Evolutionary conservation across 2,797 vertebrate genomes (phyloP).

Genomic region (Sebastes melanostomus): DNA sequence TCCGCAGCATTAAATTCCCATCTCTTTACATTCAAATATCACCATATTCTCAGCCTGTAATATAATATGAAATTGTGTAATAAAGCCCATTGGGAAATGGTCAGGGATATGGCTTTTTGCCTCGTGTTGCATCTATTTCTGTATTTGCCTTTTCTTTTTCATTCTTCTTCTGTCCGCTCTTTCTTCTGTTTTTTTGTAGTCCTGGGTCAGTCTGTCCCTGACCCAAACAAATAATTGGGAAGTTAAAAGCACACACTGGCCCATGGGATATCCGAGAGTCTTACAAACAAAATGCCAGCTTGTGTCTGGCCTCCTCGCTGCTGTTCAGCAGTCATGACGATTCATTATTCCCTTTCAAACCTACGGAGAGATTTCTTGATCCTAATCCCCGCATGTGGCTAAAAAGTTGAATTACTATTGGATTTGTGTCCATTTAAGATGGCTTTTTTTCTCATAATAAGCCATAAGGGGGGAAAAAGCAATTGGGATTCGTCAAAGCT

Average conservation of each 20-base stretch:
- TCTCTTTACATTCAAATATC: constrained; percentile 52
- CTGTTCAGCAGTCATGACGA: constrained; percentile 30
- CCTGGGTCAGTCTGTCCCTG: constrained; percentile 22
- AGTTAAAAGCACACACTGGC: constrained; percentile 13
- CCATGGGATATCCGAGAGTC: constrained; percentile 16
- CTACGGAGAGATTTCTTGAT: constrained; percentile 38
- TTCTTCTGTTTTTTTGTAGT: constrained; percentile 7
- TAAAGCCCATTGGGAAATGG: not conserved
- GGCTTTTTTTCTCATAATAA: constrained; percentile 53
- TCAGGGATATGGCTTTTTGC: not conserved
- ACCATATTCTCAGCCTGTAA: constrained; percentile 31
- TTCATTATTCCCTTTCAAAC: constrained; percentile 54
- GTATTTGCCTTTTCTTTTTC: not conserved
- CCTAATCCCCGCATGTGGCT: constrained; percentile 56
- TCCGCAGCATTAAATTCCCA: constrained; percentile 36
- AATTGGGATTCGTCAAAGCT: constrained; percentile 3
- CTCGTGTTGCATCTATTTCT: constrained; percentile 13
- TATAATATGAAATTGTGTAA: constrained; percentile 44
- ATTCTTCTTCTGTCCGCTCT: not conserved
- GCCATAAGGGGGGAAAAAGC: constrained; percentile 7
- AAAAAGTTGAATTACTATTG: constrained; percentile 65
- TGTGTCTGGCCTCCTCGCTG: constrained; percentile 23
- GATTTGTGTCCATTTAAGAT: constrained; percentile 63
- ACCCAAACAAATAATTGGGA: constrained; percentile 44
- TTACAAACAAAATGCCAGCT: constrained; percentile 49